Evolutionary conservation across 2,797 vertebrate species (phyloP), one percentile per base, ranked within the genome.

Genomic region (Crax fasciolata): DNA sequence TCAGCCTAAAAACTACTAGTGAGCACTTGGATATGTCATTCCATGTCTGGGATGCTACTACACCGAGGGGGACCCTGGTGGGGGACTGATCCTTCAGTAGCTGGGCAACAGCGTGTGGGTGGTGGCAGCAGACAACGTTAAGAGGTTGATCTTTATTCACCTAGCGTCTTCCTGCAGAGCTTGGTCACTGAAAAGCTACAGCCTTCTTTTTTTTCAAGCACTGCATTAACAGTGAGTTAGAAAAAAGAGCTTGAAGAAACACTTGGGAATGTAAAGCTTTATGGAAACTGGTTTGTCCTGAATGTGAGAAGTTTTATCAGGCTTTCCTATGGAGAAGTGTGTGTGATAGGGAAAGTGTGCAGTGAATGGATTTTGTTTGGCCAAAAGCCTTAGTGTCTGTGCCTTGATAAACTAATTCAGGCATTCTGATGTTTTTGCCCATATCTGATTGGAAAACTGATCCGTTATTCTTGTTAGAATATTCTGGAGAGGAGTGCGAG

Each of bases 311-410:
- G 8, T 55, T 73, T 74, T 43, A 32, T 10, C 15, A 48, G 43
- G 24, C 55, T 57, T 54, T 18, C 52, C 30, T 54, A 54, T 30
- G 16, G 21, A 41, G 15, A n/a, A 44, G 8, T 7, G 11, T 21
- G 13, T 30, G 10, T 51, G n/a, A 1, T 1, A 59, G 19, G 28
- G 32, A 20, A 23, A 16, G 5, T 0, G 1, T 0, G 4, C 1
- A 11, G 55, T 13, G 2, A 3, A 2, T 4, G 32, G 52, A 5
- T 57, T 14, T 10, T 2, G 10, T 16, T n/a, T 44, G 21, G 27
- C 8, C 7, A 35, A 8, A 66, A n/a, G 13, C 35, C 44, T 30
- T 23, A 25, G 28, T n/a, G 8, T 43, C 49, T 35, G 28, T n/a
- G 8, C 39, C 49, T 35, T 35, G 7, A 21, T 24, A 39, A 17